phyloP scores from a whole-genome alignment of 2,797 vertebrate species.

The Channallabes apus region DNA sequence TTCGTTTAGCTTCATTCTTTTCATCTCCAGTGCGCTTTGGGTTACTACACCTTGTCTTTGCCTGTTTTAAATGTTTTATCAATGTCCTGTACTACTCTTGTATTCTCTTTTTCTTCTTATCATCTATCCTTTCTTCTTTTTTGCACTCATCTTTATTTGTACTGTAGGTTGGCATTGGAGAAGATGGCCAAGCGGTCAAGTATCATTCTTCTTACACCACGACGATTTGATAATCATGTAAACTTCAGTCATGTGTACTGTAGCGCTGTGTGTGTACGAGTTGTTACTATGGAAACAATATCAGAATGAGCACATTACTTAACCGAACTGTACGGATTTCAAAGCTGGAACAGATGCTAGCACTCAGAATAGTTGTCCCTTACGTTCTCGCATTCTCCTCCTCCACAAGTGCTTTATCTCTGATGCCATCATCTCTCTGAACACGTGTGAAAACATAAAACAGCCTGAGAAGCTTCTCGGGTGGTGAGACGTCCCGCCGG shows the following conservation, averaged over 20 bases:
- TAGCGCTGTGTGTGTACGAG: too few species aligned
- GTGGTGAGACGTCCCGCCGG: constrained; percentile 43
- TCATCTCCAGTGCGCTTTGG: background rate
- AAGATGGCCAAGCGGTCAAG: background rate
- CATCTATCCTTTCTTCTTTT: background rate
- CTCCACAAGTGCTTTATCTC: constrained; percentile 16
- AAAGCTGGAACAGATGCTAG: background rate
- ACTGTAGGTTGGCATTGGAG: background rate
- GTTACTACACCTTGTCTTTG: background rate
- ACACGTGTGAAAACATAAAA: constrained; percentile 55
- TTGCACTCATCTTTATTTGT: background rate
- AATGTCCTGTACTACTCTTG: background rate
- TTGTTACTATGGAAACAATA: background rate
- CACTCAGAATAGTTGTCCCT: background rate
- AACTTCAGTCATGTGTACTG: background rate
- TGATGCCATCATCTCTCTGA: constrained; percentile 49
- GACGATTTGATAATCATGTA: background rate
- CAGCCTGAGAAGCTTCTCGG: constrained; percentile 44
- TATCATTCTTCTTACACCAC: constrained; percentile 45
- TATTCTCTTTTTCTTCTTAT: background rate
- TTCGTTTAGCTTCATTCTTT: background rate
- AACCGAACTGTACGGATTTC: too few species aligned
- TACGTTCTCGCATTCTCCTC: constrained; percentile 11
- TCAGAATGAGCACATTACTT: background rate
- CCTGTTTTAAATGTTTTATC: background rate